These are phyloP conservation scores for Diorhabda carinulata DNA, from an alignment of 1,140 invertebrate species.

Conservation along the genomic window DNA sequence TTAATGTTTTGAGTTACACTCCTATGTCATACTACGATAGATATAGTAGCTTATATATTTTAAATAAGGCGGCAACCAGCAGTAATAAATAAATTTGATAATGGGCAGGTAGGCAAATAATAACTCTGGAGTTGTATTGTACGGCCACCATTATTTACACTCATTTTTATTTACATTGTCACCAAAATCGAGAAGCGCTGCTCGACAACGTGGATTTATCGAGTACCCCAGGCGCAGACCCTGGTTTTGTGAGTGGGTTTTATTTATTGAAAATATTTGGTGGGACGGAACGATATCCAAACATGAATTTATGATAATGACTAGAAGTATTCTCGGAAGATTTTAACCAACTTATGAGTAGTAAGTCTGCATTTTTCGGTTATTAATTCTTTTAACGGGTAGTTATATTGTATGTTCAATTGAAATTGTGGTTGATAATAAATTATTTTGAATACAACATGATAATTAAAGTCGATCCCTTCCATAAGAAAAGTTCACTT, in stretches of 20 bases:
- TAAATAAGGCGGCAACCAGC: slow-evolving; percentile 2
- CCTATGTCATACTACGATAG: too few relatives aligned
- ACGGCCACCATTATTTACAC: slow-evolving; percentile 22
- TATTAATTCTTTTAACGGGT: too few relatives aligned
- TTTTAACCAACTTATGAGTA: background rate
- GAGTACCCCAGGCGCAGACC: background rate
- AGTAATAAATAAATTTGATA: slow-evolving; percentile 22
- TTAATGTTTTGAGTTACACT: too few relatives aligned
- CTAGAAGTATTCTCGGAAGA: background rate
- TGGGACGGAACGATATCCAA: background rate
- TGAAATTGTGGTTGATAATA: too few relatives aligned
- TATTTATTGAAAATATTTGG: slow-evolving; percentile 19
- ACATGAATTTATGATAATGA: background rate
- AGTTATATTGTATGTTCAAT: too few relatives aligned
- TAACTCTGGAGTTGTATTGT: slow-evolving; percentile 28
- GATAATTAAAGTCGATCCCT: too few relatives aligned
- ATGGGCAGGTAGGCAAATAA: slow-evolving; percentile 30
- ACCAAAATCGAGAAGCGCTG: slow-evolving; percentile 17
- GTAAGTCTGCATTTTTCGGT: background rate
- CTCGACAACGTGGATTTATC: slow-evolving; percentile 10
- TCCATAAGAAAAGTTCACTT: too few relatives aligned
- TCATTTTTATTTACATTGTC: slow-evolving; percentile 28
- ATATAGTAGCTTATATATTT: background rate
- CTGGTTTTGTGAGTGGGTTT: slow-evolving; percentile 10
- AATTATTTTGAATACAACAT: too few relatives aligned